Conservation (phyloP, 37 sponge, comb jelly and placozoan species). For the Halisarca cf. caerulea region DNA sequence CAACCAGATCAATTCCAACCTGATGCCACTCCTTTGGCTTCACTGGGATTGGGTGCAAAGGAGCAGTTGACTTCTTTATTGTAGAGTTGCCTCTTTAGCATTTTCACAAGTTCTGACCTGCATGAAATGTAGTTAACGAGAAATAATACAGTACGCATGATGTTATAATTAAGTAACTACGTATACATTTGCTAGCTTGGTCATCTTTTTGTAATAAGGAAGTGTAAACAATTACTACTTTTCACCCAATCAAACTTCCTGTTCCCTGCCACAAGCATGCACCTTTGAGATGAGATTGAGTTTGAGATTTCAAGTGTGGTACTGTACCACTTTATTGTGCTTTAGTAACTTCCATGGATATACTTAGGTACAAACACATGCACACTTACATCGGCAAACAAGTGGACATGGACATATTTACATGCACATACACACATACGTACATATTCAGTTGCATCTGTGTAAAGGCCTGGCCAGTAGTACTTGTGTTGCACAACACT, state of each 20-base stretch:
- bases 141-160: not conserved
- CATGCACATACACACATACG: not conserved
- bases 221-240: too few species aligned
- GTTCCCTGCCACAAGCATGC: too few species aligned
- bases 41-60: conserved; percentile 43
- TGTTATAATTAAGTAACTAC: not conserved
- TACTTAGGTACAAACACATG: too few species aligned
- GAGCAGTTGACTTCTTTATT: conserved; percentile 2
- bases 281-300: too few species aligned
- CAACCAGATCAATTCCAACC: conserved; percentile 46
- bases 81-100: conserved; percentile 20
- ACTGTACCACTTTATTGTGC: not conserved
- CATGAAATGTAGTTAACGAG: not conserved
- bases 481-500: conserved; percentile 16
- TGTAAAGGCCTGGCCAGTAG: conserved; percentile 36
- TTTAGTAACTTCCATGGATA: too few species aligned
- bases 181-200: too few species aligned
- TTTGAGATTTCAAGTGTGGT: too few species aligned
- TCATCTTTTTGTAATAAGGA: too few species aligned
- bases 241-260: too few species aligned
- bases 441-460: conserved; percentile 27
- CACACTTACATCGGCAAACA: too few species aligned
- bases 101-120: conserved; percentile 9
- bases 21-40: conserved; percentile 33
- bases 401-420: not conserved